phyloP scores from a whole-genome alignment of 2,888 invertebrate genomes.

The Nipponacmea schrenckii region DNA sequence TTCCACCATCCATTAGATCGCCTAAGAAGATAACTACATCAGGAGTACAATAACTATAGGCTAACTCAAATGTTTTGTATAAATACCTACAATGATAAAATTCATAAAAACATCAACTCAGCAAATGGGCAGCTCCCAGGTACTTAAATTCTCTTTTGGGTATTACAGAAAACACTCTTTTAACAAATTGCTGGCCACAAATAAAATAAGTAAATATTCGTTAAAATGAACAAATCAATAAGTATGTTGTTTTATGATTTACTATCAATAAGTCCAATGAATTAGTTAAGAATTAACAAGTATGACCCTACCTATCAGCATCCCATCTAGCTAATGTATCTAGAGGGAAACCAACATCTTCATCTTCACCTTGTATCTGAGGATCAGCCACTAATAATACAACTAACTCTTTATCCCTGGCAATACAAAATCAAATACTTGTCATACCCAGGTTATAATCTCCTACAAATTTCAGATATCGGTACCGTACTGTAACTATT shows the following conservation, averaged over 20 bases:
- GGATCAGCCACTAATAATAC: constrained; percentile 80
- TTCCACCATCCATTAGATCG: constrained; percentile 95
- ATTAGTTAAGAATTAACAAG: no score
- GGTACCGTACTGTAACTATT: neutral
- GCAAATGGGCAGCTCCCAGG: no score
- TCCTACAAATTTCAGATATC: neutral
- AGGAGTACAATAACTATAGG: constrained; percentile 79
- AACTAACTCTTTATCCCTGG: constrained; percentile 43
- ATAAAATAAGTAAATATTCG: no score
- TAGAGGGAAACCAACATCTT: constrained; percentile 75
- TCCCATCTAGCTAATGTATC: constrained; percentile 85
- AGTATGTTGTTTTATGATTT: no score
- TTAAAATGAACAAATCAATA: no score
- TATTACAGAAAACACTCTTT: neutral
- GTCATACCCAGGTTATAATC: no score
- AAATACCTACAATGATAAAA: constrained; percentile 76
- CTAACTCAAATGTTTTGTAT: constrained; percentile 80
- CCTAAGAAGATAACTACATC: constrained; percentile 90
- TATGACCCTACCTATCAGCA: constrained; percentile 79
- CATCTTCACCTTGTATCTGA: constrained; percentile 86
- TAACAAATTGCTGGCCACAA: no score
- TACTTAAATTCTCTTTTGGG: neutral
- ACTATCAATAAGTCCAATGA: no score
- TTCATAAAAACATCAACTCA: neutral
- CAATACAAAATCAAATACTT: constrained; percentile 31